Conservation (phyloP, 1,140 invertebrate species). For the Venustaconcha ellipsiformis region DNA sequence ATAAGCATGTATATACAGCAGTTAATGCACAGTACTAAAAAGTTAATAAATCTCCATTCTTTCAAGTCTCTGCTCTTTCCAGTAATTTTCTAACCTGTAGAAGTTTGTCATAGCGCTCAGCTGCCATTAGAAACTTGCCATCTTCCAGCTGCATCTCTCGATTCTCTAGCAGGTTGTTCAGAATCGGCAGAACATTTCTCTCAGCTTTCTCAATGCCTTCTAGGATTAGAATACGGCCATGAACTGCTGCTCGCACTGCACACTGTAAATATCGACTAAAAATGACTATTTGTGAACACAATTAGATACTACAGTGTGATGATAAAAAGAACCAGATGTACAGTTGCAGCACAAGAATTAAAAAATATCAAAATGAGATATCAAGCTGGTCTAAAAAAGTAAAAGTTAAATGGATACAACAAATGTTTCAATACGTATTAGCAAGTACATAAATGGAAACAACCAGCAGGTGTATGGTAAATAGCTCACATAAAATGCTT, state of each 20-base stretch:
- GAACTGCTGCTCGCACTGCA: conserved; percentile 89
- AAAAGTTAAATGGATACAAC: too few species aligned
- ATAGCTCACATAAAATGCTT: too few species aligned
- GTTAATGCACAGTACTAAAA: too few species aligned
- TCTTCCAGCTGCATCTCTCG: conserved; percentile 98
- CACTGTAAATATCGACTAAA: conserved; percentile 72
- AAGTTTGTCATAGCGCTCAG: conserved; percentile 90
- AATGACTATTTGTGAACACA: not conserved
- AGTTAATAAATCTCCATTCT: too few species aligned
- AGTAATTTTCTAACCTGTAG: conserved; percentile 75
- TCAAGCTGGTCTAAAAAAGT: too few species aligned
- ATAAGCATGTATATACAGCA: too few species aligned
- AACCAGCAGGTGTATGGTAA: too few species aligned
- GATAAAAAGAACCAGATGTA: not conserved
- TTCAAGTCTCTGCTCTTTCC: too few species aligned
- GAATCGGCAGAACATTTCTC: conserved; percentile 93
- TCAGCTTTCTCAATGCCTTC: conserved; percentile 99
- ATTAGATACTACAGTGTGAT: not conserved
- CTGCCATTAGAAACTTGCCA: conserved; percentile 91
- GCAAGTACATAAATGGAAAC: too few species aligned
- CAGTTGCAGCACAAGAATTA: not conserved
- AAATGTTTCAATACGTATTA: too few species aligned
- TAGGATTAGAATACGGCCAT: conserved; percentile 91
- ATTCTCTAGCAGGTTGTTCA: conserved; percentile 99
- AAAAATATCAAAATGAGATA: not conserved